phyloP scores from a whole-genome alignment of 2,797 vertebrate genomes.

The Gadopsis bispinosus region DNA sequence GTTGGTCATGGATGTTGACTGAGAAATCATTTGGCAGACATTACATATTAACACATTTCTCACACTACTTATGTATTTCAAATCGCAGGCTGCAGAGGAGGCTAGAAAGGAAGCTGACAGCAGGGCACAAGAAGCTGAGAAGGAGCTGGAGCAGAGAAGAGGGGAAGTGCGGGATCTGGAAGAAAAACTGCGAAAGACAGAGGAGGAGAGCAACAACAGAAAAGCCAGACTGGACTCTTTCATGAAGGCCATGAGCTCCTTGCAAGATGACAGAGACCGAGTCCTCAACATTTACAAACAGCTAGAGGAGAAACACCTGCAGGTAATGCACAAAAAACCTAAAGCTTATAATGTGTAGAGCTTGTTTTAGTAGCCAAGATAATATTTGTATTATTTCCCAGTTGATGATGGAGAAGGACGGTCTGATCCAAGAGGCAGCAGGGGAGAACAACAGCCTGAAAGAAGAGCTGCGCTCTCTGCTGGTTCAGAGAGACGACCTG shows the following conservation, averaged over 20 bases:
- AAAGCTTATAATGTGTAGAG: not conserved
- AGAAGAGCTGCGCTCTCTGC: slow-evolving; percentile 90
- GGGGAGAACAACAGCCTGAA: slow-evolving; percentile 93
- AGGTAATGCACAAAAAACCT: slow-evolving; percentile 49
- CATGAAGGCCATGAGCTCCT: slow-evolving; percentile 94
- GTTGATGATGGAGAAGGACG: slow-evolving; percentile 93
- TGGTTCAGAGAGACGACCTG: slow-evolving; percentile 91
- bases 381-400: slow-evolving; percentile 41
- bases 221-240: slow-evolving; percentile 91
- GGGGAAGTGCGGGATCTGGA: slow-evolving; percentile 81
- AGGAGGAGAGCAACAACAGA: slow-evolving; percentile 86
- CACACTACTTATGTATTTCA: not conserved
- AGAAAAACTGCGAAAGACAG: slow-evolving; percentile 81
- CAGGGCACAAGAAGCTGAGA: slow-evolving; percentile 85
- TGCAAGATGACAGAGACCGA: slow-evolving; percentile 94
- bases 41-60: not conserved
- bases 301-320: slow-evolving; percentile 93
- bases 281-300: slow-evolving; percentile 91
- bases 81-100: slow-evolving; percentile 88
- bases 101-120: slow-evolving; percentile 85
- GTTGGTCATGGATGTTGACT: not conserved
- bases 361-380: not conserved
- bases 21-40: not conserved
- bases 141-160: slow-evolving; percentile 84
- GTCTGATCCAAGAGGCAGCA: slow-evolving; percentile 95